These are phyloP conservation scores for Macrochelys suwanniensis DNA, from an alignment of 2,797 vertebrate genomes.

Conservation along the genomic window DNA sequence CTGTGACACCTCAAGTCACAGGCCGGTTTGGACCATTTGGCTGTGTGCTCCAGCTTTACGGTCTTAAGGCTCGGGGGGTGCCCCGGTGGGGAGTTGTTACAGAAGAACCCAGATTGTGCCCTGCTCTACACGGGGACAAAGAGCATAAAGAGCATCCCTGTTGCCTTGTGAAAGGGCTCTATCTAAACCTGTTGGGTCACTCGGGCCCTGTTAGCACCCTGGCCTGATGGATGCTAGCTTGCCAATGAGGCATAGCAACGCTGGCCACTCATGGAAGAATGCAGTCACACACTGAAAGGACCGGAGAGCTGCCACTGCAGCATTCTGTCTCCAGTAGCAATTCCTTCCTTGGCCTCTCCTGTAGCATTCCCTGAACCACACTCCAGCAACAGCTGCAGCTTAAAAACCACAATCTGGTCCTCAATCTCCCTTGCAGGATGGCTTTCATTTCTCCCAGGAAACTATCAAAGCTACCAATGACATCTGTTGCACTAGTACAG, in stretches of 20 bases:
- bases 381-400: not conserved
- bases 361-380: not conserved
- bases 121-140: not conserved
- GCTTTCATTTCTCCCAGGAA: not conserved
- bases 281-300: not conserved
- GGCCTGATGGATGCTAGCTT: not conserved
- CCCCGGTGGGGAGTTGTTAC: not conserved
- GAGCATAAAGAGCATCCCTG: not conserved
- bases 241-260: not conserved
- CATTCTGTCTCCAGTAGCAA: too few relatives aligned
- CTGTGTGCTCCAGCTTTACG: not conserved
- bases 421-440: not conserved
- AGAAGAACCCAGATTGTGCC: not conserved
- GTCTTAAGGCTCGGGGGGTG: not conserved
- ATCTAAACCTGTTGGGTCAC: not conserved
- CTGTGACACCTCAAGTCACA: not conserved
- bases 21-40: not conserved
- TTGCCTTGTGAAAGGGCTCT: not conserved
- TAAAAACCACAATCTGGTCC: not conserved
- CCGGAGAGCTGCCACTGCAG: too few relatives aligned
- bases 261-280: not conserved
- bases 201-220: not conserved
- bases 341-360: not conserved
- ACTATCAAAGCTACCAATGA: not conserved
- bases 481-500: not conserved